phyloP scores from a whole-genome alignment of 2,888 invertebrate species.

The Drosophila formosana region DNA sequence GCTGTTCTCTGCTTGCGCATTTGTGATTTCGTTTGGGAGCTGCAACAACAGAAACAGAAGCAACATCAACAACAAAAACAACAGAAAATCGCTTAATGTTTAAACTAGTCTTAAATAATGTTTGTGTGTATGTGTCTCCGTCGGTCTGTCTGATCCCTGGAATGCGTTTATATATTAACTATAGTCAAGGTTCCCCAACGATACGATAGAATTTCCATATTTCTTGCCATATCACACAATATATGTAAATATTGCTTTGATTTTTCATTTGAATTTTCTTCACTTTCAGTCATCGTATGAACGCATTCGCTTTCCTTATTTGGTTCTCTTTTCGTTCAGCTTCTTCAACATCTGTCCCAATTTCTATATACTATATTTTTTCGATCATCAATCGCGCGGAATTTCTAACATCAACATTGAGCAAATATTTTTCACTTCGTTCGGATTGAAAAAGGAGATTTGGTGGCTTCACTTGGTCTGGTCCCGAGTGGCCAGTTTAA shows the following conservation, averaged over 20 bases:
- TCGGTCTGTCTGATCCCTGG: conserved; percentile 32
- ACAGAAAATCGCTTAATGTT: conserved; percentile 65
- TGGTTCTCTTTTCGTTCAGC: conserved; percentile 33
- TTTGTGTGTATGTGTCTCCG: conserved; percentile 64
- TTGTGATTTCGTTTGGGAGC: conserved; percentile 61
- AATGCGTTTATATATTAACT: conserved; percentile 50
- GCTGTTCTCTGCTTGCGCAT: conserved; percentile 18
- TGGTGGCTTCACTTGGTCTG: conserved; percentile 28
- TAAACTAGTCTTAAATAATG: conserved; percentile 73
- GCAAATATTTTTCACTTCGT: conserved; percentile 85
- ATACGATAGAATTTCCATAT: conserved; percentile 24
- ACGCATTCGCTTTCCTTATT: conserved; percentile 29
- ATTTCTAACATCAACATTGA: conserved; percentile 60
- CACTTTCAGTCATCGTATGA: conserved; percentile 32
- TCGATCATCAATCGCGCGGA: conserved; percentile 23
- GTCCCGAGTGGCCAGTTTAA: conserved; percentile 35
- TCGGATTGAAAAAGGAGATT: conserved; percentile 59
- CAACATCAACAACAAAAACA: conserved; percentile 45
- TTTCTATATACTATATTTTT: conserved; percentile 16
- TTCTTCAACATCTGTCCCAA: conserved; percentile 46
- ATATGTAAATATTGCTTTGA: background rate
- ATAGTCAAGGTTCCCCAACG: conserved; percentile 25
- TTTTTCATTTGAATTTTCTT: background rate
- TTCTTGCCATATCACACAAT: background rate
- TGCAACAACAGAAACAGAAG: conserved; percentile 20